Base-by-base conservation (phyloP, 2,888 invertebrate species). In the Eupithecia vulgata region DNA sequence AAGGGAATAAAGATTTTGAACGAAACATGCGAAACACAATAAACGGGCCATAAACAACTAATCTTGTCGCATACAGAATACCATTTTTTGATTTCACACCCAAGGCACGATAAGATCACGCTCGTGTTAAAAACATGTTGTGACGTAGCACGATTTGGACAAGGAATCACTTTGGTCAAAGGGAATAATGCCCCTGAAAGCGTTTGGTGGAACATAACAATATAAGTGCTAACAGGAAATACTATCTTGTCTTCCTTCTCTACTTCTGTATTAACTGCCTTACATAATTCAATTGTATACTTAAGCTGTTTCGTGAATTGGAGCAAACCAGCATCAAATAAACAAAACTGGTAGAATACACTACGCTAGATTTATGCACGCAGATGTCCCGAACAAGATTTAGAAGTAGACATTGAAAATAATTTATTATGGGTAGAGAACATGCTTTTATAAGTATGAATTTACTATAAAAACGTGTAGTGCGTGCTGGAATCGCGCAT, bases 221-320 rank as follows among this genome's bases (percentile, higher is more conserved):
- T 67, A 67, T 59, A 69, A 64, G 64, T 64, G 69, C 30, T 72
- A 69, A 57, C 66, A 71, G 67, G 35, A 69, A 71, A 71, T 64
- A 70, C 35, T 64, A 40, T 67, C 42, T 61, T 61, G 40, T 68
- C n/a, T n/a, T n/a, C n/a, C n/a, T n/a, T n/a, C n/a, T n/a, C 48
- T 52, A 66, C 21, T 61, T 59, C 35, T 71, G 45, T 61, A 74
- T 71, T 62, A 57, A 68, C 73, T 68, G 67, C 57, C 64, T 59
- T 40, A 65, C 40, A 59, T 71, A 68, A 71, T 74, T 68, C 67
- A 68, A 64, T 70, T 62, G 52, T 73, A 57, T 48, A 30, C 8
- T 12, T 52, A 6, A 45, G 64, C 37, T 42, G 64, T 74, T 64
- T 59, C 64, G 64, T 35, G 68, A 70, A 62, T 70, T 61, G 67